phyloP scores from a whole-genome alignment of 2,797 vertebrate species.

The Enoplosus armatus region DNA sequence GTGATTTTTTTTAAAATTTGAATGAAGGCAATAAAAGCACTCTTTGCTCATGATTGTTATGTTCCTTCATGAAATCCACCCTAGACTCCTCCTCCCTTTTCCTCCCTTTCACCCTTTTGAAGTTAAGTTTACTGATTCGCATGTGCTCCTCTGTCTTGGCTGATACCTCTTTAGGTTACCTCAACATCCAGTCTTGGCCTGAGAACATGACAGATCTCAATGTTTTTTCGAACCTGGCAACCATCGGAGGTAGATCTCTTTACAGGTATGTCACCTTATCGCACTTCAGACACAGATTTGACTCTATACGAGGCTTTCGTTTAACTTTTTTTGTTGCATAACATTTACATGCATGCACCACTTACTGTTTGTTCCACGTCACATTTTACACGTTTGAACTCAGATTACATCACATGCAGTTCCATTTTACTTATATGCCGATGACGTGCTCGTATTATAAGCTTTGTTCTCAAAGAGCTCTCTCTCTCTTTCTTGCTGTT shows the following conservation, averaged over 20 bases:
- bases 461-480: background rate
- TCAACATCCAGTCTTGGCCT: slow-evolving; percentile 98
- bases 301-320: background rate
- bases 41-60: background rate
- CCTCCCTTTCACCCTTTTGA: background rate
- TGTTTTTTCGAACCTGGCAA: slow-evolving; percentile 95
- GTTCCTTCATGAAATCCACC: background rate
- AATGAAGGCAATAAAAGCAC: slow-evolving; percentile 10
- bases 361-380: background rate
- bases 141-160: background rate
- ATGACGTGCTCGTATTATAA: background rate
- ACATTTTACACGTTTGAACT: background rate
- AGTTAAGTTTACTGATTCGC: background rate
- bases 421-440: background rate
- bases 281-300: background rate
- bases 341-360: background rate
- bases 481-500: background rate
- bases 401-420: background rate
- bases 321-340: too few species aligned
- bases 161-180: slow-evolving; percentile 84
- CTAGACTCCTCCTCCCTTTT: background rate
- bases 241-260: slow-evolving; percentile 94
- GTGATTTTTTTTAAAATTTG: background rate
- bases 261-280: slow-evolving; percentile 87
- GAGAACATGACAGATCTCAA: slow-evolving; percentile 97